Base-by-base conservation (phyloP, 2,888 invertebrate species). In the Cephus sareptanus region DNA sequence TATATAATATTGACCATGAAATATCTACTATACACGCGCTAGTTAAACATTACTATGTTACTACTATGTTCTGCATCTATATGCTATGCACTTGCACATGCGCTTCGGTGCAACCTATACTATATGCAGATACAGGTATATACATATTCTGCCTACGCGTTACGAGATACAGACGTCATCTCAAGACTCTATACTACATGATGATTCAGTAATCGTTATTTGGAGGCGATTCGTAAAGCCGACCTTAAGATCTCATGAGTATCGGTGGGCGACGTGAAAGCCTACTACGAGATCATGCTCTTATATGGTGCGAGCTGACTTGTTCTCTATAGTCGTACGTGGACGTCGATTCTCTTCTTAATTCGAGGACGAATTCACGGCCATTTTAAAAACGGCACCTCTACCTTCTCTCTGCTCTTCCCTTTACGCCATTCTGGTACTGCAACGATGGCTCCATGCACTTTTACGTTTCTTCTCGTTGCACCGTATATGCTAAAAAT, bases 271-370 rank as follows among this genome's bases (percentile, higher is more conserved):
- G 87, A 88, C 81, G 82, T 79, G 81, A 85, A 85, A 86, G 81
- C 84, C 84, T 85, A 83, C 84, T 87, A 87, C 86, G 88, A 84
- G 80, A 56, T 56, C 81, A 88, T 88, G 87, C 80, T 84, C 88
- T 87, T 88, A 88, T 88, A 88, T 87, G 88, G 88, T 77, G 81
- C 78, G 80, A 82, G 80, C 82, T 85, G 85, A 87, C 85, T 85
- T 82, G 82, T 56, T 23, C 23, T 56, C 56, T 56, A 56, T 56
- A 56, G 56, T 56, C 23, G 23, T 84, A 83, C 84, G 82, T n/a
- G 76, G 78, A 81, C 75, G 78, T 73, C 82, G 79, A 80, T 82
- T 79, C 76, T 79, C 76, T 81, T 82, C 83, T 80, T 80, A 82
- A 81, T 83, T 85, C 87, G 84, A 87, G 87, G 88, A 76, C 86